Evolutionary conservation across 2,888 invertebrate genomes (phyloP), one percentile per base, ranked within the genome.

Genomic region (Coenonympha glycerion): DNA sequence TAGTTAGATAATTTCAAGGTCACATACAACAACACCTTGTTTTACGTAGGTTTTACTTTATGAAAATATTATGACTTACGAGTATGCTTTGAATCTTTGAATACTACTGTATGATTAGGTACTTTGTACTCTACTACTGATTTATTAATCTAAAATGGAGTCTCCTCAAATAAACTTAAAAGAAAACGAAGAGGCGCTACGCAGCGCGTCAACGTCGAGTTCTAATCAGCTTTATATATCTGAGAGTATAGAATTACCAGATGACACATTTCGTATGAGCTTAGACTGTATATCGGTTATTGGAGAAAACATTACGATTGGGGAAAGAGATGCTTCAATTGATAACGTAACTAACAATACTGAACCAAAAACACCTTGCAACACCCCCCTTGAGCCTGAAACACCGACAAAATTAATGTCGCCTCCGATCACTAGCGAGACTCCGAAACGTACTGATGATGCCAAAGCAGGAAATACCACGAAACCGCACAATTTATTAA

Each of bases 1-100:
- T 82, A 74, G 68, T 65, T 68, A 77, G 81, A 80, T 81, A 73
- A 81, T 71, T 80, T 80, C 84, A 84, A 85, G 83, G 84, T 3
- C 39, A 4, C 24, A 62, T 82, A 68, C 15, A 11, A 4, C 53
- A 55, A 22, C 34, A 34, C 16, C 34, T 45, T 33, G 50, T 57
- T 63, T 64, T n/a, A n/a, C n/a, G n/a, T n/a, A 65, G 61, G 52
- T 54, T 47, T 60, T 53, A 24, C 62, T 60, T 60, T 62, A 55
- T 55, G 15, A 18, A 26, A 16, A 26, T 18, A 15, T 15, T 26
- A 28, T 18, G 11, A 28, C n/a, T n/a, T n/a, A n/a, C n/a, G n/a
- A n/a, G n/a, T n/a, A n/a, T n/a, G n/a, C n/a, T n/a, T n/a, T n/a
- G 41, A 4, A 42, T 45, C 24, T 15, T 22, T n/a, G 22, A 16